Base-by-base conservation (phyloP, 2,888 invertebrate genomes). In the Standfussiana lucernea region DNA sequence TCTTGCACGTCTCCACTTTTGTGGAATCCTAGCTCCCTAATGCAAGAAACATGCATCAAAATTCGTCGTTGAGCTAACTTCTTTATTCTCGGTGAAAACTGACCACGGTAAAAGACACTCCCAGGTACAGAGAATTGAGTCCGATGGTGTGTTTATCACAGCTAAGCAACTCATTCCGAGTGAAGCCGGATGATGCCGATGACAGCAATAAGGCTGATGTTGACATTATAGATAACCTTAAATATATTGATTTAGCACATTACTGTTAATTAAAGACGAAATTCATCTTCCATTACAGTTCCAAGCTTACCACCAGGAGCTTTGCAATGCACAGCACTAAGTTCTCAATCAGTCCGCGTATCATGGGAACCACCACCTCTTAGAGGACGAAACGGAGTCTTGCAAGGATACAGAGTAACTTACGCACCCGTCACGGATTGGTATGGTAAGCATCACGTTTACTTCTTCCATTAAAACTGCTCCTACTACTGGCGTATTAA, bases 231-330 rank as follows among this genome's bases (percentile, higher is more conserved):
- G 21, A 21, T 21, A 59, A 1, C 24, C 28, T 7, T 15, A 28
- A 15, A 32, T 8, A 32, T 7, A 59, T 32, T 32, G 32, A 18
- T 59, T 59, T 59, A 32, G 18, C 8, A 59, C 32, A 15, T 15
- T 56, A 28, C 28, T 56, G 6, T 56, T 15, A 28, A 37, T 62
- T 40, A 11, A 15, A n/a, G 8, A n/a, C n/a, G 1, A 7, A n/a
- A 40, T 64, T 40, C 3, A n/a, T 62, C 62, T 61, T 77, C 1
- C 40, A 32, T 92, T 93, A 4, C 94, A 98, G 98, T 99, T 28
- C 99, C 99, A 74, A 98, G 98, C 91, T 97, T 98, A 72, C 98
- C 98, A 35, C 98, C 99, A 7, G 98, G 98, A 90, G 98, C 98
- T 89, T 97, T 98, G 37, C 98, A 98, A 86, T 98, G 98, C 94